Evolutionary conservation across 2,888 invertebrate species (phyloP).

Genomic region (Keiferia lycopersicella): DNA sequence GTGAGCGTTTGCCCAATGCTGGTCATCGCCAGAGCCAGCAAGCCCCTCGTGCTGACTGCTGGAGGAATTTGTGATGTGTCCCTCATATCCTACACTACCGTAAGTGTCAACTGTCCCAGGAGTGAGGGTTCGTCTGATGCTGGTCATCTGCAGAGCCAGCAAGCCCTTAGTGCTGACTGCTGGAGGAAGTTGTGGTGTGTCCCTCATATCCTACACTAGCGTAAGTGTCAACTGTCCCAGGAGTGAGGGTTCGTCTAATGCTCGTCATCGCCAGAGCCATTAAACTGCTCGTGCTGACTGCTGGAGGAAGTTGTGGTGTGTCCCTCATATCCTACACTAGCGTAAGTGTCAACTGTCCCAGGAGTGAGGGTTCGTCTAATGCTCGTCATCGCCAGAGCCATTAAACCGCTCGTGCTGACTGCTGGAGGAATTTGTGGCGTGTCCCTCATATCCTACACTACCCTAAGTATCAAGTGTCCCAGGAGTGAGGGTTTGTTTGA

Average conservation of each 20-base stretch:
- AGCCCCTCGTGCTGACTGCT: no score
- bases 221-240: conserved; percentile 44
- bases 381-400: conserved; percentile 54
- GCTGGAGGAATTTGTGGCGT: conserved; percentile 70
- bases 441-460: conserved; percentile 59
- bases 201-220: conserved; percentile 57
- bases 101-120: conserved; percentile 51
- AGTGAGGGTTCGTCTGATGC: conserved; percentile 53
- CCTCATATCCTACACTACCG: no score
- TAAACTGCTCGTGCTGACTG: no score
- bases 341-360: conserved; percentile 44
- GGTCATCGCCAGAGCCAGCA: no score
- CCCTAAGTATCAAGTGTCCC: conserved; percentile 44
- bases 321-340: no score
- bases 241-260: no score
- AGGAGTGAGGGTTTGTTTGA: no score
- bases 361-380: conserved; percentile 58
- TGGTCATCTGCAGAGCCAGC: conserved; percentile 55
- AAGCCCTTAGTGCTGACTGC: conserved; percentile 62
- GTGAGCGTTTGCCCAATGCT: no score
- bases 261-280: no score
- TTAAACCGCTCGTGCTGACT: conserved; percentile 57
- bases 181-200: conserved; percentile 67
- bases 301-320: no score
- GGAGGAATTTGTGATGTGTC: no score